Evolutionary conservation across 2,888 invertebrate species (phyloP), one percentile per base, ranked within the genome.

Genomic region (Orchesella flavescens): DNA sequence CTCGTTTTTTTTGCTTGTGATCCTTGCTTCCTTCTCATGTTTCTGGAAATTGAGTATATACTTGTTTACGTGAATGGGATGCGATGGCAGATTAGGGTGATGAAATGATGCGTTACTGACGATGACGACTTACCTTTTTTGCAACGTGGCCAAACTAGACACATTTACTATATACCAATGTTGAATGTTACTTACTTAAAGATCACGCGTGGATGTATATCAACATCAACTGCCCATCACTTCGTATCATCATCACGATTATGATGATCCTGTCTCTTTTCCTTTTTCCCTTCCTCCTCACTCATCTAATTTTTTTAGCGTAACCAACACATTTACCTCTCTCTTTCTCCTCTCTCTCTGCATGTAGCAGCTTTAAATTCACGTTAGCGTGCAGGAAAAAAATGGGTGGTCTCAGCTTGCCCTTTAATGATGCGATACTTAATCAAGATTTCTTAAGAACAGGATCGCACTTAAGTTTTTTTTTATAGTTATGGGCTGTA

Each of bases 101-200:
- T 83, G 83, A 83, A 83, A 83, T 83, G 83, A 77, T 83, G 83
- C 83, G 83, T 83, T 83, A 77, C 76, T 83, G 76, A 77, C 83
- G 77, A 83, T 49, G 83, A 83, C 77, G 59, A 57, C 17, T 75
- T 77, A 57, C 68, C 76, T 57, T 69, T 77, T 66, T 71, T 78
- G 78, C 78, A 71, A 69, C 43, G 59, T 69, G 24, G 61, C 61
- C 57, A 71, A n/a, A 57, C 66, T 53, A 12, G 24, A 63, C 63
- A n/a, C 49, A 49, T 12, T 49, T 49, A 12, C 12, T 44, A 49
- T 49, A 49, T 3, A 2, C 49, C 49, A 49, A 49, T n/a, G 49
- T n/a, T 15, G 12, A 49, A n/a, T 49, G n/a, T 49, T 49, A 49
- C 49, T n/a, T 49, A 49, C 49, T 49, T 49, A 49, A 3, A 49